Evolutionary conservation across 2,888 invertebrate species (phyloP), one percentile per base, ranked within the genome.

Genomic region (Orchesellides sinensis): DNA sequence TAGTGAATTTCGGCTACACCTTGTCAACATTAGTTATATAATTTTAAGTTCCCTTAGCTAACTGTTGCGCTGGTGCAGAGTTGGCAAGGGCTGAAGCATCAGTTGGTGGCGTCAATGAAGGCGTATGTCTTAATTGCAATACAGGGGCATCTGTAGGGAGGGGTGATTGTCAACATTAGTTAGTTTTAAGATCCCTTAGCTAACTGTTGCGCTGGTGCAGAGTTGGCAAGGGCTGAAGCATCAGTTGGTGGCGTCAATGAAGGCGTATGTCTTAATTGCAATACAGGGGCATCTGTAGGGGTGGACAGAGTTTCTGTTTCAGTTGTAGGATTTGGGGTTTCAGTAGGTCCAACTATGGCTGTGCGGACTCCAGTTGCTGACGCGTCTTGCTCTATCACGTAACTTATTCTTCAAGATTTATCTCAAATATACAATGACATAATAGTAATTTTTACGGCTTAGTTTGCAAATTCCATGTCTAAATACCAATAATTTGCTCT

Each of bases 1-100:
- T n/a, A n/a, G n/a, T n/a, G n/a, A n/a, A n/a, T n/a, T n/a, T n/a
- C n/a, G n/a, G n/a, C n/a, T n/a, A n/a, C n/a, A n/a, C n/a, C n/a
- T n/a, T n/a, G n/a, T n/a, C n/a, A n/a, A n/a, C n/a, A n/a, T n/a
- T n/a, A n/a, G n/a, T n/a, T n/a, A n/a, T n/a, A n/a, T n/a, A n/a
- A n/a, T n/a, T n/a, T n/a, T n/a, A n/a, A n/a, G n/a, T n/a, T n/a
- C n/a, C n/a, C n/a, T n/a, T n/a, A n/a, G n/a, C n/a, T n/a, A n/a
- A n/a, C n/a, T n/a, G n/a, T n/a, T n/a, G n/a, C n/a, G 72, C 72
- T 1, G 59, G 59, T n/a, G 72, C 72, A 10, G 72, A 72, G 32
- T 2, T 72, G 17, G 72, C 45, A 1, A 5, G 72, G 32, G 56
- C 59, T 14, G 72, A 72, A 49, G 59, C 72, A 2, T 32, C 54